A percentile compares a stretch with the other conserved stretches of the same genome.
Conservation (phyloP, 2,888 invertebrate genomes). For the Cyclophora punctaria region DNA sequence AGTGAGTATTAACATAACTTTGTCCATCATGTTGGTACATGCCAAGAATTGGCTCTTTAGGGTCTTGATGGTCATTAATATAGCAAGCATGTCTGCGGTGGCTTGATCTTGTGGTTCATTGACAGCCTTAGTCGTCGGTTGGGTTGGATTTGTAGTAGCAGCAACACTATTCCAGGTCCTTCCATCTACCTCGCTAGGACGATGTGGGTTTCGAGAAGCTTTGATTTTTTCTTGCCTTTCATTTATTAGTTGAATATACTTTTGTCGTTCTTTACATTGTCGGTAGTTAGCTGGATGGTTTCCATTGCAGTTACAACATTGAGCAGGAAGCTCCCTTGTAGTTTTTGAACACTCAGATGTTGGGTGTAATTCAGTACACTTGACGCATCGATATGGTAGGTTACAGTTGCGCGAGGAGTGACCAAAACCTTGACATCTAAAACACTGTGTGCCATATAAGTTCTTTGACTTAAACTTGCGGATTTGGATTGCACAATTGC, state of each 20-base stretch:
- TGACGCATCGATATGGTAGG: slow-evolving; percentile 4
- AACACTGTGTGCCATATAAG: slow-evolving; percentile 9
- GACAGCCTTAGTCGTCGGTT: not conserved
- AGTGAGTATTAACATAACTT: slow-evolving; percentile 7
- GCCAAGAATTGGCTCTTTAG: slow-evolving; percentile 4
- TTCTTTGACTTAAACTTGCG: slow-evolving; percentile 1
- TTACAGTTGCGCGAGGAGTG: slow-evolving; percentile 11
- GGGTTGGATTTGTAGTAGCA: not conserved
- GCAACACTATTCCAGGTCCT: not conserved
- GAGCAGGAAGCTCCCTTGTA: not conserved
- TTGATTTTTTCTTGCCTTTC: not conserved
- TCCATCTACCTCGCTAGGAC: not conserved
- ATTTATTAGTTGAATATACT: not conserved
- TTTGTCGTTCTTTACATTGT: slow-evolving; percentile 4
- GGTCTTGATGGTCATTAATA: slow-evolving; percentile 3
- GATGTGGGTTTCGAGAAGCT: not conserved
- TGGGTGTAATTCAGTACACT: slow-evolving; percentile 1
- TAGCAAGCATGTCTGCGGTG: slow-evolving; percentile 3
- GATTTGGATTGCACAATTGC: slow-evolving; percentile 2
- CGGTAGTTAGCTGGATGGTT: slow-evolving; percentile 8
- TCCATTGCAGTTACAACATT: slow-evolving; percentile 4
- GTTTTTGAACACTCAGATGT: not conserved
- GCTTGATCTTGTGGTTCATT: not conserved
- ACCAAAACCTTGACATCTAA: slow-evolving; percentile 11
- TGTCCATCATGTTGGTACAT: slow-evolving; percentile 5